Evolutionary conservation across 1,140 invertebrate species (phyloP).

Genomic region (Marisa cornuarietis): DNA sequence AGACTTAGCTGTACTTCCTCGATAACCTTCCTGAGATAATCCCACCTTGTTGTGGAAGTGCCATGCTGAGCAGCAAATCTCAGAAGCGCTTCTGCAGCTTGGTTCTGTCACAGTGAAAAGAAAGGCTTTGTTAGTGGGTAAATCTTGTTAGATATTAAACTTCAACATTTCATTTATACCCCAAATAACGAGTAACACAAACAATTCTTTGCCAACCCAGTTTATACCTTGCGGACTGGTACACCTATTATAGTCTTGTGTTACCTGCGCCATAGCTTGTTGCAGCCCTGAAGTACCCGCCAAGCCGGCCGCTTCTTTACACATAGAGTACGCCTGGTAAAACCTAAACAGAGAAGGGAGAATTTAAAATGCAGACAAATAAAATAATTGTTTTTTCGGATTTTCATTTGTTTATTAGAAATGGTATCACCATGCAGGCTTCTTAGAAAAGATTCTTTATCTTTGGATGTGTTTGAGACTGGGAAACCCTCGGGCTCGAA

Average conservation of each 20-base stretch:
- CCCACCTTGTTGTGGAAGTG: background rate
- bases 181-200: background rate
- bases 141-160: too few relatives aligned
- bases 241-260: background rate
- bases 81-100: slow-evolving; percentile 26
- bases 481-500: too few relatives aligned
- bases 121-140: background rate
- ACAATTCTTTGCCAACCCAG: background rate
- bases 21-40: slow-evolving; percentile 6
- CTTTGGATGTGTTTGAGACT: too few relatives aligned
- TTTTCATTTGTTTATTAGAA: background rate
- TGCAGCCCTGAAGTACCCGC: background rate
- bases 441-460: background rate
- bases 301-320: slow-evolving; percentile 17
- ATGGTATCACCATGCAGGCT: background rate
- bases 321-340: slow-evolving; percentile 23
- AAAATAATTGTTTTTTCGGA: background rate
- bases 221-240: too few relatives aligned
- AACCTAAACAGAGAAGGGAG: background rate
- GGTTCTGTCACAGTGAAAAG: slow-evolving; percentile 11
- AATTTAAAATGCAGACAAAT: background rate
- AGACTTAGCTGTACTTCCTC: slow-evolving; percentile 18
- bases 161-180: too few relatives aligned
- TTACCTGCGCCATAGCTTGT: slow-evolving; percentile 1
- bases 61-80: slow-evolving; percentile 21